A percentile compares a stretch with the other conserved stretches of the same genome.
Conservation (phyloP, 1,140 invertebrate species). For the Berghia stephanieae region DNA sequence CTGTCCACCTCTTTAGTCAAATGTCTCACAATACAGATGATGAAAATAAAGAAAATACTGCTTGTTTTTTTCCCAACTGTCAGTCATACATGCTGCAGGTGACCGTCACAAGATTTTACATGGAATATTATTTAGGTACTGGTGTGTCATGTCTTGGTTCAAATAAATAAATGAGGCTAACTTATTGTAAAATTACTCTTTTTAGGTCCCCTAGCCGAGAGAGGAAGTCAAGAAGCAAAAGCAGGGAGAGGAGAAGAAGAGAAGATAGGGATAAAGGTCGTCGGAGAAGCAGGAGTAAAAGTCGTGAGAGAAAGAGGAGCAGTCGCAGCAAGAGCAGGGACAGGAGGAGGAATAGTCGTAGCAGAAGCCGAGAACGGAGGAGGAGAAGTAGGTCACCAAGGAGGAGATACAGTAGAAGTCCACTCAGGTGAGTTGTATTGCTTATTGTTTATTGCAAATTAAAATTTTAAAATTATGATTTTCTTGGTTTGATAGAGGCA, state of each 20-base stretch:
- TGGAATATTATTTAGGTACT: background rate
- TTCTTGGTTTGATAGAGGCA: background rate
- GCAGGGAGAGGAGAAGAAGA: background rate
- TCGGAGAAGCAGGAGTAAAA: constrained; percentile 8
- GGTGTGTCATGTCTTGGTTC: background rate
- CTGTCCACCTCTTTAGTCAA: too few relatives aligned
- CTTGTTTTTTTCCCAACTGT: background rate
- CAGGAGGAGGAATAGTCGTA: constrained; percentile 3
- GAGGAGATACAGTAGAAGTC: constrained; percentile 21
- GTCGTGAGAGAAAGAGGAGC: background rate
- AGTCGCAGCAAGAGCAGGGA: background rate
- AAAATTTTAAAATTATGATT: background rate
- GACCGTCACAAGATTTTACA: background rate
- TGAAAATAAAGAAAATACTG: background rate
- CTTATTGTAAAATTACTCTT: background rate
- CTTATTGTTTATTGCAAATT: background rate
- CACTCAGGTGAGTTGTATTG: constrained; percentile 19
- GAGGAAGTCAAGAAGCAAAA: background rate
- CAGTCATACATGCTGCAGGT: background rate
- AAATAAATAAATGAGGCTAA: background rate
- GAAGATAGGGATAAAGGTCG: background rate
- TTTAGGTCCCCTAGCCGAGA: background rate
- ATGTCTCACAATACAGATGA: background rate
- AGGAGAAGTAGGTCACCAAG: constrained; percentile 10
- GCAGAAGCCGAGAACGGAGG: constrained; percentile 2